These are phyloP conservation scores for Fringilla coelebs DNA, from an alignment of 2,797 vertebrate genomes.

Conservation along the genomic window DNA sequence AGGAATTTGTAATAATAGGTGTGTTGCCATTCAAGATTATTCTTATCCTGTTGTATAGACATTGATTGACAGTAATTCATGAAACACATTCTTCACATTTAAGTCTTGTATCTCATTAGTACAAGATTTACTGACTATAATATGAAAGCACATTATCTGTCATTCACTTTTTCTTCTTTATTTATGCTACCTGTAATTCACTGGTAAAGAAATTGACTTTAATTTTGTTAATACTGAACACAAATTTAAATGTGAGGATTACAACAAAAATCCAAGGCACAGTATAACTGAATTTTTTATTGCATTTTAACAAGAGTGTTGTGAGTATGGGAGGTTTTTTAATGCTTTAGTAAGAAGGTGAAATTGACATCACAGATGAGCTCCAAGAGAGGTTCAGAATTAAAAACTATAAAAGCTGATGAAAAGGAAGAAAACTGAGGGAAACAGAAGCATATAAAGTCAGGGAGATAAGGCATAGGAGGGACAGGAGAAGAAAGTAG, in stretches of 20 bases:
- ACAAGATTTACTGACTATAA: conserved; percentile 69
- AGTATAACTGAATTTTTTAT: conserved; percentile 63
- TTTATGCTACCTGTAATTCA: conserved; percentile 65
- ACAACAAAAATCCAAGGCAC: conserved; percentile 52
- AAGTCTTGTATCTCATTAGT: conserved; percentile 74
- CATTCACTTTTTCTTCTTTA: conserved; percentile 56
- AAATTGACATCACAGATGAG: background rate
- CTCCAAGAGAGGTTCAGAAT: background rate
- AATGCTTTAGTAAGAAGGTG: conserved; percentile 30
- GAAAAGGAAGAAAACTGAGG: background rate
- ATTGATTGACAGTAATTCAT: conserved; percentile 73
- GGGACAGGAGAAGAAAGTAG: background rate
- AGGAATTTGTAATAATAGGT: conserved; percentile 76
- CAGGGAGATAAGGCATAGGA: background rate
- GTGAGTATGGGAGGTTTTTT: background rate
- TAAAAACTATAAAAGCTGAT: background rate
- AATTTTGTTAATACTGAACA: conserved; percentile 66
- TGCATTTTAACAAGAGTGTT: conserved; percentile 54
- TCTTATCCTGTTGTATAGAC: conserved; percentile 64
- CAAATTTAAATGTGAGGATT: conserved; percentile 65
- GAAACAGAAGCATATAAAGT: background rate
- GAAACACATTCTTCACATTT: conserved; percentile 69
- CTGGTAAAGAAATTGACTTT: conserved; percentile 62
- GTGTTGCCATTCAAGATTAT: conserved; percentile 73
- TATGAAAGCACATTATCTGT: conserved; percentile 42